Evolutionary conservation across 2,797 vertebrate genomes (phyloP).

Genomic region (Buceros bicornis): DNA sequence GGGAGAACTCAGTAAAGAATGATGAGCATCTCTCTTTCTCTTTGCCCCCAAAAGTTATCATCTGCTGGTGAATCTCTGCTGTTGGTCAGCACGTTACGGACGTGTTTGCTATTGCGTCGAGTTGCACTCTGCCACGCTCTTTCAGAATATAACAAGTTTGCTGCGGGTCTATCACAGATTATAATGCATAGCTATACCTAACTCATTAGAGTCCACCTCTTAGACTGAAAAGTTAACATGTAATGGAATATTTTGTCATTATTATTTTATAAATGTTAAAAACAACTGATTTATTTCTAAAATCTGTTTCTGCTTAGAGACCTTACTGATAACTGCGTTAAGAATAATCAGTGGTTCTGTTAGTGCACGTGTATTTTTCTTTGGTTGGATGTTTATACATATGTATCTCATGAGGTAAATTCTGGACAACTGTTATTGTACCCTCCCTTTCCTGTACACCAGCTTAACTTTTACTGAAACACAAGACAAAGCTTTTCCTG

Average conservation of each 20-base stretch:
- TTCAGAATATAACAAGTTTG: not conserved
- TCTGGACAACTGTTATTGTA: slow-evolving; percentile 38
- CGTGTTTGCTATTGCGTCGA: not conserved
- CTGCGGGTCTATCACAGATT: not conserved
- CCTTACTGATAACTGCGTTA: not conserved
- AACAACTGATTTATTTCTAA: not conserved
- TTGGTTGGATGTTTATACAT: slow-evolving; percentile 58
- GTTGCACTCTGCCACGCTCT: not conserved
- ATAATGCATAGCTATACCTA: not conserved
- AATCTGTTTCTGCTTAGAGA: slow-evolving; percentile 13
- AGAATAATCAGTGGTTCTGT: not conserved
- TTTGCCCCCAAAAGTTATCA: not conserved
- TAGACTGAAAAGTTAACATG: not conserved
- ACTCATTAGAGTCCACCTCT: not conserved
- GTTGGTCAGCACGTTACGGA: not conserved
- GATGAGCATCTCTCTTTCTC: not conserved
- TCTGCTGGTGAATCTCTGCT: not conserved
- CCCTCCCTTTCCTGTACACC: slow-evolving; percentile 62
- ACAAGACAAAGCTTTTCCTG: not conserved
- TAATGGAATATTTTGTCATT: not conserved
- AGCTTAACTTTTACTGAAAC: slow-evolving; percentile 30
- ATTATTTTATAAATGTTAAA: not conserved
- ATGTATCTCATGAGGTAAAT: slow-evolving; percentile 59
- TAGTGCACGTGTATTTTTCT: slow-evolving; percentile 30
- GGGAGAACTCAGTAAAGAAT: not conserved